phyloP scores from a whole-genome alignment of 2,888 invertebrate species.

The Lasioglossum malachurum region DNA sequence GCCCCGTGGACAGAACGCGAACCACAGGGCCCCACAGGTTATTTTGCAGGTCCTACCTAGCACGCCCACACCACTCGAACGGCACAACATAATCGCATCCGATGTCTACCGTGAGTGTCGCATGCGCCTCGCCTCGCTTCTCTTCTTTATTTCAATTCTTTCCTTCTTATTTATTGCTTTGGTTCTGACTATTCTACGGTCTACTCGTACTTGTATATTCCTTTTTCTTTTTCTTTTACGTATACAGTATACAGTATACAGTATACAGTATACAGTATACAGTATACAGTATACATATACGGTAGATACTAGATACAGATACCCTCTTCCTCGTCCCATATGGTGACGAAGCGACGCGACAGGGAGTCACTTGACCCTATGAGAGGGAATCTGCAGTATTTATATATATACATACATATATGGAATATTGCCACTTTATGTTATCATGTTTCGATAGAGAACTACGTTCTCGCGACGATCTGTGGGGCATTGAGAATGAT shows the following conservation, averaged over 20 bases:
- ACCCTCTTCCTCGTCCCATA: neutral
- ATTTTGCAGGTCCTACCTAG: constrained; percentile 91
- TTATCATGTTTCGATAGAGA: neutral
- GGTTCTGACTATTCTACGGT: neutral
- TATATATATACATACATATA: neutral
- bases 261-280: too few species aligned
- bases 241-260: too few species aligned
- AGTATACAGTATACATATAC: neutral
- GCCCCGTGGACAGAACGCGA: constrained; percentile 76
- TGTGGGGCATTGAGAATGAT: neutral
- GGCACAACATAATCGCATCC: constrained; percentile 84
- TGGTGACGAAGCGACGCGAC: neutral
- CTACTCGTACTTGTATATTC: neutral
- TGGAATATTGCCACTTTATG: neutral
- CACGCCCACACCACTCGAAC: constrained; percentile 84
- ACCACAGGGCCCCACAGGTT: constrained; percentile 87
- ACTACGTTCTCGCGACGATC: neutral
- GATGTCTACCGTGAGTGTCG: constrained; percentile 85
- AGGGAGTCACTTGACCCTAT: too few species aligned
- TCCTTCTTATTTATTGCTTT: constrained; percentile 3
- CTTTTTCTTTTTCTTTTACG: too few species aligned
- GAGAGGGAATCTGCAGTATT: neutral
- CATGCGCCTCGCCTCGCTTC: constrained; percentile 80
- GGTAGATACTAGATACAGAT: too few species aligned
- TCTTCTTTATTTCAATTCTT: constrained; percentile 18